Conservation (phyloP, 2,113 vertebrate genomes). For the Cottus gobio region DNA sequence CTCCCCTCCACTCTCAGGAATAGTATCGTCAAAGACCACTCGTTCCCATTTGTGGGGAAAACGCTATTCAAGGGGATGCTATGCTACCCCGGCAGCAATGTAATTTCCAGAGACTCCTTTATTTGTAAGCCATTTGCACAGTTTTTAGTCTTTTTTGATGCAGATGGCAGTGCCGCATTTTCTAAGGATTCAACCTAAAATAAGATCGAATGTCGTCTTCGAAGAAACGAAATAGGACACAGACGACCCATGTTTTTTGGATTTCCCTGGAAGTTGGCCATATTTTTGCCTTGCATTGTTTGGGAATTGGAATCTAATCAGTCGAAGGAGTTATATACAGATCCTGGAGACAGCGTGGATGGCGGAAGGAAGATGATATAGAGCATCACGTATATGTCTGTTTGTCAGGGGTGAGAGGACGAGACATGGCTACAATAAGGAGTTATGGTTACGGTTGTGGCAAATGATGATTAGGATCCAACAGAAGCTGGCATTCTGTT, state of each 20-base stretch:
- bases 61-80: conserved; percentile 68
- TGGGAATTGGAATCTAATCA: conserved; percentile 49
- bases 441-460: conserved; percentile 13
- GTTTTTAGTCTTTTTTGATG: conserved; percentile 50
- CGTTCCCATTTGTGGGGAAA: conserved; percentile 73
- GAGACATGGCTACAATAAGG: conserved; percentile 31
- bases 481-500: conserved; percentile 51
- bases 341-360: conserved; percentile 33
- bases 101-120: conserved; percentile 58
- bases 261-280: conserved; percentile 75
- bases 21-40: conserved; percentile 85
- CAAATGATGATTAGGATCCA: conserved; percentile 32
- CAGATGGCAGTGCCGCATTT: conserved; percentile 36
- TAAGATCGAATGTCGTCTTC: conserved; percentile 37
- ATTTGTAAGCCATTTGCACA: conserved; percentile 39
- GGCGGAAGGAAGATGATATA: conserved; percentile 29
- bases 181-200: conserved; percentile 58
- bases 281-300: conserved; percentile 52
- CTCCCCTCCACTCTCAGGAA: conserved; percentile 85
- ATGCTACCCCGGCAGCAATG: conserved; percentile 65
- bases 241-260: conserved; percentile 58
- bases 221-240: conserved; percentile 43
- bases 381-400: conserved; percentile 12
- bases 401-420: conserved; percentile 38
- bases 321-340: conserved; percentile 39